A percentile compares a stretch with the other conserved stretches of the same genome.
These are phyloP conservation scores for Polydrusus tereticollis DNA, from an alignment of 2,888 invertebrate species.

Conservation along the genomic window DNA sequence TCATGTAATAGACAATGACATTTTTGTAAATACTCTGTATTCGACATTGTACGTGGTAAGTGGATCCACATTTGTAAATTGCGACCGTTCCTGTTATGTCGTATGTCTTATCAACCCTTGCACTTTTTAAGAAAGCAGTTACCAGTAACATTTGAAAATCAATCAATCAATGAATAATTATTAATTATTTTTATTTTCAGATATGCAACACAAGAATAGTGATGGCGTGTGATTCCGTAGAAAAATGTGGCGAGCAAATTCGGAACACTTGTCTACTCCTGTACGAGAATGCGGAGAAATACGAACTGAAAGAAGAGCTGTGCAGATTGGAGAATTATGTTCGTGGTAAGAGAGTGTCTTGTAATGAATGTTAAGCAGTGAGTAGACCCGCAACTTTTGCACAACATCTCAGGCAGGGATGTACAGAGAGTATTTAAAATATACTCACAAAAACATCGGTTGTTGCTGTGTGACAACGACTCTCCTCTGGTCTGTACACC, in stretches of 20 bases:
- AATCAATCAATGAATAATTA: too few species aligned
- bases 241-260: constrained; percentile 37
- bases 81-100: too few species aligned
- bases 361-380: too few species aligned
- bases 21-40: constrained; percentile 19
- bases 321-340: constrained; percentile 32
- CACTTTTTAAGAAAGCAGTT: too few species aligned
- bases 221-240: constrained; percentile 41
- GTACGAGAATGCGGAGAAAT: constrained; percentile 21
- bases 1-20: neutral
- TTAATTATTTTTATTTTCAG: constrained; percentile 31
- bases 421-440: too few species aligned
- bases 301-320: constrained; percentile 28
- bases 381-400: neutral
- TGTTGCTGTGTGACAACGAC: too few species aligned
- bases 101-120: neutral
- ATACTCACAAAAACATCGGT: too few species aligned
- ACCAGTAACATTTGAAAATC: too few species aligned
- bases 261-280: constrained; percentile 35
- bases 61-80: neutral
- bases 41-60: constrained; percentile 30
- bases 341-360: constrained; percentile 19
- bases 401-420: too few species aligned
- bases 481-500: neutral
- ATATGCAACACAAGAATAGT: constrained; percentile 27